Evolutionary conservation across 2,797 vertebrate genomes (phyloP).

Genomic region (Gymnopithys bicolor): DNA sequence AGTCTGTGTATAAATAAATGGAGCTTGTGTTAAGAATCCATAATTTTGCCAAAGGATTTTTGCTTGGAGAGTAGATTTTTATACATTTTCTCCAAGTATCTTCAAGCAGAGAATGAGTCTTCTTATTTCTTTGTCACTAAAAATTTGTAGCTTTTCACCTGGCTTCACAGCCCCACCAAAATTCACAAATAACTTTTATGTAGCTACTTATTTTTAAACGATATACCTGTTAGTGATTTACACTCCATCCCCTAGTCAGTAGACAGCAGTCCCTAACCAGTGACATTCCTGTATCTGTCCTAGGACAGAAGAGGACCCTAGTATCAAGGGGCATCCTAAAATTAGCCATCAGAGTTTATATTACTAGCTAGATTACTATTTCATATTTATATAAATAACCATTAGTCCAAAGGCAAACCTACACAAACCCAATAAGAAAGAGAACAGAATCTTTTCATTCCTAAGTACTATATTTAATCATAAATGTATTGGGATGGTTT

Average conservation of each 20-base stretch:
- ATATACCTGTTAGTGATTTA: not conserved
- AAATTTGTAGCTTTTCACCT: not conserved
- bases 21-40: not conserved
- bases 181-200: not conserved
- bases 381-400: not conserved
- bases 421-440: not conserved
- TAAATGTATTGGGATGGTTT: not conserved
- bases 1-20: not conserved
- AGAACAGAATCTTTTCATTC: not conserved
- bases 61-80: not conserved
- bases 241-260: not conserved
- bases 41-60: not conserved
- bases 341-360: not conserved
- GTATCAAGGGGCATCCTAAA: not conserved
- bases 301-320: rapidly evolving
- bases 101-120: not conserved
- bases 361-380: not conserved
- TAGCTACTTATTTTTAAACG: not conserved
- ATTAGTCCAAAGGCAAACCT: not conserved
- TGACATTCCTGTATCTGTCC: not conserved
- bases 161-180: not conserved
- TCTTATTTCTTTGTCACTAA: not conserved
- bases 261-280: not conserved
- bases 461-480: not conserved
- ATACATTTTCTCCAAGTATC: not conserved